Conservation (phyloP, 2,888 invertebrate species). For the Agrilus cyanescens region DNA sequence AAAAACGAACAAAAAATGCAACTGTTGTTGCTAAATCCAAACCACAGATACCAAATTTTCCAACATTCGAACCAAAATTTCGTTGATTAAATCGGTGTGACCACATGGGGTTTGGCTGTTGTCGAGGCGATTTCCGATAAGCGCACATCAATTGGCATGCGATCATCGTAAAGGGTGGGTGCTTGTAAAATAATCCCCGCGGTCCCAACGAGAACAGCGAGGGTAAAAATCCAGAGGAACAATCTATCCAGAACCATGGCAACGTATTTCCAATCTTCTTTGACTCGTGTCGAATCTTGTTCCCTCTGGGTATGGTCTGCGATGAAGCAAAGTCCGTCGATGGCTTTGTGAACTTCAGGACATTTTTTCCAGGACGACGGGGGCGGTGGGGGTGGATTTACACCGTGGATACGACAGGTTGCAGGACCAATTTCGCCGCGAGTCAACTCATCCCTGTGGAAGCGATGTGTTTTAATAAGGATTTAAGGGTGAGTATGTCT, state of each 20-base stretch:
- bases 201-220: constrained; percentile 88
- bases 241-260: constrained; percentile 95
- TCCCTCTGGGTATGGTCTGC: constrained; percentile 87
- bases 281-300: constrained; percentile 84
- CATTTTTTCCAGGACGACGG: constrained; percentile 69
- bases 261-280: constrained; percentile 98
- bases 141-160: constrained; percentile 76
- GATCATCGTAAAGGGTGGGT: constrained; percentile 86
- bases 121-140: constrained; percentile 83
- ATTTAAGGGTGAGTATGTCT: constrained; percentile 41
- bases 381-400: constrained; percentile 44
- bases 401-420: constrained; percentile 48
- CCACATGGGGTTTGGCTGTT: constrained; percentile 69
- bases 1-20: too few species aligned
- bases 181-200: constrained; percentile 91
- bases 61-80: too few species aligned
- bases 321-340: constrained; percentile 84
- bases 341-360: constrained; percentile 85
- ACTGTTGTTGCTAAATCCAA: too few species aligned
- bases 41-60: too few species aligned
- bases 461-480: not conserved
- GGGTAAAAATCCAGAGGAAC: constrained; percentile 94
- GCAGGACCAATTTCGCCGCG: constrained; percentile 40
- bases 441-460: constrained; percentile 24
- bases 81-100: constrained; percentile 27